Percentiles rank a stretch among this genome's conserved stretches.
These are phyloP conservation scores for Eupithecia insigniata DNA, from an alignment of 2,888 invertebrate genomes.

Conservation along the genomic window DNA sequence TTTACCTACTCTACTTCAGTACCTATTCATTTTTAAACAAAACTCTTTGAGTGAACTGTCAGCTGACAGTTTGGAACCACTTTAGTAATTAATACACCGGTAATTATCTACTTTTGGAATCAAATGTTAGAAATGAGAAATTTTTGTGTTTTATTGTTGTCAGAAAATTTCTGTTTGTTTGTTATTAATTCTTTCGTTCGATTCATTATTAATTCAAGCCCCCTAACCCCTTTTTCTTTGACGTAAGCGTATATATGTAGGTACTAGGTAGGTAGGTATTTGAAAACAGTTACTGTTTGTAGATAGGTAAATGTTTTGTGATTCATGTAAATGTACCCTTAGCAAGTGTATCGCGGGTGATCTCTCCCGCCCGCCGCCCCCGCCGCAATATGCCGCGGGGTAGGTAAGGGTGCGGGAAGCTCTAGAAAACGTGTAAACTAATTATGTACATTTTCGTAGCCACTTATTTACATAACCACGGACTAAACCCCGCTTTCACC, in stretches of 20 bases:
- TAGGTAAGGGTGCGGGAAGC: slow-evolving; percentile 56
- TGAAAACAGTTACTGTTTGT: slow-evolving; percentile 64
- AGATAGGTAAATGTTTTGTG: slow-evolving; percentile 66
- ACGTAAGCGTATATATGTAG: slow-evolving; percentile 69
- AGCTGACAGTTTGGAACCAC: slow-evolving; percentile 32
- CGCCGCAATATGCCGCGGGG: slow-evolving; percentile 66
- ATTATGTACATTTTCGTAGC: slow-evolving; percentile 84
- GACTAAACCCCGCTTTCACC: slow-evolving; percentile 81
- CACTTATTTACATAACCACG: slow-evolving; percentile 84
- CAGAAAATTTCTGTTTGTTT: slow-evolving; percentile 16
- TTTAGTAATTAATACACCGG: slow-evolving; percentile 19
- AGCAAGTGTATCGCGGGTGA: slow-evolving; percentile 78
- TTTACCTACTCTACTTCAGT: neutral
- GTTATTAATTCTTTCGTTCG: slow-evolving; percentile 15
- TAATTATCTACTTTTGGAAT: slow-evolving; percentile 27
- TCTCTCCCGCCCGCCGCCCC: slow-evolving; percentile 61
- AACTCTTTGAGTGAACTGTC: slow-evolving; percentile 34
- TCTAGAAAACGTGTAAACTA: slow-evolving; percentile 83
- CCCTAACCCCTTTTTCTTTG: slow-evolving; percentile 69
- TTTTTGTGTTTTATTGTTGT: slow-evolving; percentile 22
- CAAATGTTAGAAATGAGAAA: slow-evolving; percentile 25
- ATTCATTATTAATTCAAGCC: slow-evolving; percentile 58
- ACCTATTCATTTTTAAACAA: slow-evolving; percentile 6
- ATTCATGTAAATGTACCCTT: slow-evolving; percentile 82
- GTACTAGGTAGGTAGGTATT: slow-evolving; percentile 76